phyloP scores from a whole-genome alignment of 2,888 invertebrate species.

The Aspidiotus rigidus region DNA sequence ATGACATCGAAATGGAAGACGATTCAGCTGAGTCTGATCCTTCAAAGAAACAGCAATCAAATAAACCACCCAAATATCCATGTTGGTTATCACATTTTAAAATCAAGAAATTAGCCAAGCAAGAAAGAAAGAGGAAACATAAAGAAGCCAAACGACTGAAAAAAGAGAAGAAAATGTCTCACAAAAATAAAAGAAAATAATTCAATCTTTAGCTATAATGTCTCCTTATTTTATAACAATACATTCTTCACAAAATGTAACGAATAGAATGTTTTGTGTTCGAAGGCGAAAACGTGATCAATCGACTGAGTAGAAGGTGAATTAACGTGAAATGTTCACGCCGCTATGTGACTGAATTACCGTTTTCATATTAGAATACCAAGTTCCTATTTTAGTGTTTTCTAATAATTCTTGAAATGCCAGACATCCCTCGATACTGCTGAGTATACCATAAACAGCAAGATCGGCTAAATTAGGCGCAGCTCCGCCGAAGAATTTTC shows the following conservation, averaged over 20 bases:
- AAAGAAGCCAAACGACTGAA: conserved; percentile 30
- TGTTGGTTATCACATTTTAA: conserved; percentile 32
- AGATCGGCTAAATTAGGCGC: conserved; percentile 86
- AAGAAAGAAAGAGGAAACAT: conserved; percentile 23
- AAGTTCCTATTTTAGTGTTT: conserved; percentile 62
- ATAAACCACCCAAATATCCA: conserved; percentile 27
- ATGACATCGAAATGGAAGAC: conserved; percentile 11
- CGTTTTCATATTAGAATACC: conserved; percentile 69
- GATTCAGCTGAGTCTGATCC: conserved; percentile 6
- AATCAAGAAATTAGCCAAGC: conserved; percentile 26
- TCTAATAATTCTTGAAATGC: conserved; percentile 73
- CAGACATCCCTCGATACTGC: conserved; percentile 84
- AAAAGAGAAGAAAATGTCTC: conserved; percentile 16
- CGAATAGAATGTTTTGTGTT: not conserved
- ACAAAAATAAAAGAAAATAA: conserved; percentile 24
- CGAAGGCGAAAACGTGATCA: not conserved
- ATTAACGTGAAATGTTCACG: conserved; percentile 17
- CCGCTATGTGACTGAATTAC: conserved; percentile 54
- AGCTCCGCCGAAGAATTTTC: conserved; percentile 75
- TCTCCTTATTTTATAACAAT: not conserved
- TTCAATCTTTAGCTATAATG: conserved; percentile 1
- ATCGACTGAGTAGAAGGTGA: not conserved
- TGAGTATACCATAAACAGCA: conserved; percentile 79
- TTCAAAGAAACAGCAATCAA: not conserved
- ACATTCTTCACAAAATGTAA: not conserved